Base-by-base conservation (phyloP, 30 jellyfish, hydroid and myxozoan genomes). In the Aurelia sp. region DNA sequence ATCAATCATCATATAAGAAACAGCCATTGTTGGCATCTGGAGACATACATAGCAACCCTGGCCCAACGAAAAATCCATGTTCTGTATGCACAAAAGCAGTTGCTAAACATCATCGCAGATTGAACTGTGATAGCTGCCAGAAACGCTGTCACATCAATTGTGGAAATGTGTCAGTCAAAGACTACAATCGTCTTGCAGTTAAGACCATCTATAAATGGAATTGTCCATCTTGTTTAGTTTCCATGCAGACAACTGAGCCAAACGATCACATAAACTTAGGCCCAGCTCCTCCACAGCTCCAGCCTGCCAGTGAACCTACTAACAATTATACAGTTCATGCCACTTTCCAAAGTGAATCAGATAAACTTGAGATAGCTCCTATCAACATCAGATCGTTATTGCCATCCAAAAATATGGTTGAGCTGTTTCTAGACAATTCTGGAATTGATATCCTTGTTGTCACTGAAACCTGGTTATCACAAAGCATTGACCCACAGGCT, bases 91-190 rank as follows among this genome's bases (percentile, higher is more conserved):
- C 69, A 59, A 59, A 59, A 6, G 12, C 71, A 61, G 71, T 61
- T 61, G 71, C 71, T 61, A 9, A 61, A 3, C 71, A 61, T 61
- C 71, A 61, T 61, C 71, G 71, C 12, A 61, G 71, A 61, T 61
- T 61, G 71, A 61, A 61, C 12, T 61, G 71, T 11, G 71, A 61
- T 9, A 61, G 71, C 13, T 61, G 71, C 23, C 71, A 61, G 71
- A 61, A 61, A 61, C 71, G 71, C 71, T 11, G 71, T 61, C 71
- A 61, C 71, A 61, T 61, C 71, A 61, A 61, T 4, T 61, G 23
- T 61, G 71, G 71, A 61, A 61, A 61, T 61, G 71, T 61, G 71
- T 61, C 71, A 61, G 71, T 61, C 71, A 61, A 61, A 61, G 71
- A 61, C 71, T 61, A 61, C 71, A 61, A 61, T 61, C 71, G 71